These are phyloP conservation scores for Gryon sp. DNA, from an alignment of 1,140 invertebrate genomes.

Conservation along the genomic window DNA sequence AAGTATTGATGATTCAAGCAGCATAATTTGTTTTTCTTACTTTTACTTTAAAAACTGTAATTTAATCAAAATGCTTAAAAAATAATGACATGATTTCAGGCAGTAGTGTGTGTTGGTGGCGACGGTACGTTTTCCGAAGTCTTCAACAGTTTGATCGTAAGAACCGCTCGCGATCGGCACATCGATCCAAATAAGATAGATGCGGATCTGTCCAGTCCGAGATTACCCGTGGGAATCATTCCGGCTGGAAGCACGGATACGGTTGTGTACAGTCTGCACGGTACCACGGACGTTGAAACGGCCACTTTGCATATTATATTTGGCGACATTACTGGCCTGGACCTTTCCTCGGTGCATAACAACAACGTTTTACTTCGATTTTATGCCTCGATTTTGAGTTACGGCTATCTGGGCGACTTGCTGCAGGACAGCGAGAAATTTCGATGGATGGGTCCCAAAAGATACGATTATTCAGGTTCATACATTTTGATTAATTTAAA, in stretches of 20 bases:
- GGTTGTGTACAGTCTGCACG: slow-evolving; percentile 89
- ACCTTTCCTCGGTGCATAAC: slow-evolving; percentile 89
- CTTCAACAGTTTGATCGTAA: slow-evolving; percentile 86
- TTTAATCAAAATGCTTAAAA: not conserved
- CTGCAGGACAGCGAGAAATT: slow-evolving; percentile 90
- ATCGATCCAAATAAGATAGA: slow-evolving; percentile 83
- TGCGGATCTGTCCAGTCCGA: slow-evolving; percentile 82
- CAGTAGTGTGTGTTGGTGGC: slow-evolving; percentile 90
- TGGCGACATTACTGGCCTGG: slow-evolving; percentile 86
- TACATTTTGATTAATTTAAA: not conserved
- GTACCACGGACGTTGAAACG: slow-evolving; percentile 90
- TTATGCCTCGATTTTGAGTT: slow-evolving; percentile 90
- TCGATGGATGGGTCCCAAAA: slow-evolving; percentile 92
- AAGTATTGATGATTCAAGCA: too few species aligned
- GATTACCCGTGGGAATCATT: slow-evolving; percentile 86
- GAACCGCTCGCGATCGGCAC: slow-evolving; percentile 79
- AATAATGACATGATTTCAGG: slow-evolving; percentile 78
- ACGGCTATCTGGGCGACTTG: slow-evolving; percentile 94
- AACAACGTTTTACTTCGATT: slow-evolving; percentile 84
- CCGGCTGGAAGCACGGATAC: slow-evolving; percentile 93
- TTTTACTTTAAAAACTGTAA: not conserved
- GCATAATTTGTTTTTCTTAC: too few species aligned
- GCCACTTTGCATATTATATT: slow-evolving; percentile 91
- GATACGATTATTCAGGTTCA: slow-evolving; percentile 90
- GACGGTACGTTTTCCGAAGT: slow-evolving; percentile 94